Percentiles rank a stretch among this genome's conserved stretches.
Evolutionary conservation across 2,888 invertebrate species (phyloP).

Genomic region (Andricus curvator): DNA sequence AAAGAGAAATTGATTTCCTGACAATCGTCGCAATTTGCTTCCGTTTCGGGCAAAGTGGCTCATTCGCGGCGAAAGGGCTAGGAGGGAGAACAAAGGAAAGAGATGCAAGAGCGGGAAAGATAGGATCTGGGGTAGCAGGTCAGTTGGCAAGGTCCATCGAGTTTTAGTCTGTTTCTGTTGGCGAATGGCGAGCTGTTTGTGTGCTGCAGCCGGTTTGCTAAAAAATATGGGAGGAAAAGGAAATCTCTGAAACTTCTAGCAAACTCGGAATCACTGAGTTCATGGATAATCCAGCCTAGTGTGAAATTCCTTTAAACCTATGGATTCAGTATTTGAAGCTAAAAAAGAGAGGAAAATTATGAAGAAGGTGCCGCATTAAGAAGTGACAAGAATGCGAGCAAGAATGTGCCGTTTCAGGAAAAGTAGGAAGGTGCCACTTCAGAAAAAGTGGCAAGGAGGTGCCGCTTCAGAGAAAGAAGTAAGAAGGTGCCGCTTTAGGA

Average conservation of each 20-base stretch:
- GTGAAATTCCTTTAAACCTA: not conserved
- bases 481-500: too few relatives aligned
- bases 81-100: constrained; percentile 50
- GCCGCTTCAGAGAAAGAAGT: too few relatives aligned
- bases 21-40: constrained; percentile 66
- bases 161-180: constrained; percentile 27
- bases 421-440: too few relatives aligned
- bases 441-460: too few relatives aligned
- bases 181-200: not conserved
- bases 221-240: constrained; percentile 15
- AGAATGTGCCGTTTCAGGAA: too few relatives aligned
- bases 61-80: constrained; percentile 49
- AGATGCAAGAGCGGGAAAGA: constrained; percentile 47
- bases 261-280: not conserved
- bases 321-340: not conserved
- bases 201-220: constrained; percentile 16
- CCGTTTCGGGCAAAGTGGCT: constrained; percentile 60
- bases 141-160: constrained; percentile 55
- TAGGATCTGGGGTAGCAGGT: constrained; percentile 55
- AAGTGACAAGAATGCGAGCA: too few relatives aligned
- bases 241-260: not conserved
- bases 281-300: too few relatives aligned
- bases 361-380: too few relatives aligned
- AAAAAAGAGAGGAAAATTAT: not conserved
- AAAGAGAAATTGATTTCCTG: constrained; percentile 64